These are phyloP conservation scores for Prenolepis imparis DNA, from an alignment of 2,888 invertebrate genomes.

Conservation along the genomic window DNA sequence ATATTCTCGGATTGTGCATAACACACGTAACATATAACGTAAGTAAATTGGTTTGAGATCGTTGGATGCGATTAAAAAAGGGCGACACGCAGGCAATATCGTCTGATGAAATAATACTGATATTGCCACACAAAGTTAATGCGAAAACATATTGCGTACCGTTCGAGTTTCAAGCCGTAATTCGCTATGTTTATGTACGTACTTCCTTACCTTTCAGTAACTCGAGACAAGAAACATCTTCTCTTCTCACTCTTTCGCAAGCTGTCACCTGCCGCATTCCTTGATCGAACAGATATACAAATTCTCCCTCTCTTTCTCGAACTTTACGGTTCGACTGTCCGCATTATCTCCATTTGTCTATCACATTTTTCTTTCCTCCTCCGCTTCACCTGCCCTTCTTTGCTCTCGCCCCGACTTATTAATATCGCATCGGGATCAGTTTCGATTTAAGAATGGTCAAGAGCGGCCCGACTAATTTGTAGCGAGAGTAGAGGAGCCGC, in stretches of 20 bases:
- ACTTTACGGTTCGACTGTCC: slow-evolving; percentile 13
- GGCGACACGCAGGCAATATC: slow-evolving; percentile 23
- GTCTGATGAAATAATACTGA: slow-evolving; percentile 42
- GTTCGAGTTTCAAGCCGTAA: slow-evolving; percentile 49
- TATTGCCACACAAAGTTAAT: slow-evolving; percentile 37
- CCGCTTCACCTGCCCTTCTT: slow-evolving; percentile 5
- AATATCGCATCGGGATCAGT: slow-evolving; percentile 66
- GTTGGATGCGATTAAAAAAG: slow-evolving; percentile 17
- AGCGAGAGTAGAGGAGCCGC: slow-evolving; percentile 56
- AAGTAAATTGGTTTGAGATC: slow-evolving; percentile 22
- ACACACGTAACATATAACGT: background rate
- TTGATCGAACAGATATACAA: slow-evolving; percentile 73
- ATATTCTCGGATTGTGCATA: background rate
- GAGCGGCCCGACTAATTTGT: slow-evolving; percentile 68
- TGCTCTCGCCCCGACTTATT: slow-evolving; percentile 31
- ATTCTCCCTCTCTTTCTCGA: slow-evolving; percentile 29
- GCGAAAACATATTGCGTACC: slow-evolving; percentile 41
- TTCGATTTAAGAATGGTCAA: slow-evolving; percentile 68
- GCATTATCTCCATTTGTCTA: slow-evolving; percentile 61
- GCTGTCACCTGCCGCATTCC: slow-evolving; percentile 73
- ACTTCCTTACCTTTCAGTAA: slow-evolving; percentile 53
- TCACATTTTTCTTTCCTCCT: slow-evolving; percentile 15
- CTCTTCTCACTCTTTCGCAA: slow-evolving; percentile 48
- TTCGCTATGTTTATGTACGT: slow-evolving; percentile 45
- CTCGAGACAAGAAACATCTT: slow-evolving; percentile 48